Evolutionary conservation across 2,797 vertebrate genomes (phyloP).

Genomic region (Allobates femoralis): DNA sequence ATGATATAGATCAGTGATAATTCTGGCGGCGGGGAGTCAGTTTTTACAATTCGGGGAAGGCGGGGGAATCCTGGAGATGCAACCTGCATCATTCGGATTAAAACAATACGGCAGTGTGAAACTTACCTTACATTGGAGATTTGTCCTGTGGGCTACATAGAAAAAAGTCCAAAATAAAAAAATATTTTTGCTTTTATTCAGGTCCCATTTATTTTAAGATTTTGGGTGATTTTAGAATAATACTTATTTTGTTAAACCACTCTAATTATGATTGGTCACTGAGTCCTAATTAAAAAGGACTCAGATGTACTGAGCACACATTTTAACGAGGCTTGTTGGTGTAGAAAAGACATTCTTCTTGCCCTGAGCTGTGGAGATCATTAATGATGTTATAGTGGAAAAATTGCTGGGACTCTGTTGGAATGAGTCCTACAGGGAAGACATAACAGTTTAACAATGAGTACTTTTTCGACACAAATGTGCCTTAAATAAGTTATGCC

Average conservation of each 20-base stretch:
- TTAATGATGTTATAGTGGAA: conserved; percentile 72
- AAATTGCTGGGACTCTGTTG: conserved; percentile 75
- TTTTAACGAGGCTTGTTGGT: conserved; percentile 72
- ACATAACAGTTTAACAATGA: conserved; percentile 71
- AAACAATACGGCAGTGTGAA: too few relatives aligned
- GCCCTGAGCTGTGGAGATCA: conserved; percentile 74
- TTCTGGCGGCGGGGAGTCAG: too few relatives aligned
- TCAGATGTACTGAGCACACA: conserved; percentile 68
- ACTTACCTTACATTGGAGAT: too few relatives aligned
- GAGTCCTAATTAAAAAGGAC: background rate
- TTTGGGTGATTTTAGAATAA: background rate
- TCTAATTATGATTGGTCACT: background rate
- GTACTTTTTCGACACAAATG: conserved; percentile 77
- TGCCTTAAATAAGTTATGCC: conserved; percentile 78
- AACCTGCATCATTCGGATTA: too few relatives aligned
- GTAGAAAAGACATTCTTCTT: conserved; percentile 69
- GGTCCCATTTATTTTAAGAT: too few relatives aligned
- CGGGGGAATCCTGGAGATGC: too few relatives aligned
- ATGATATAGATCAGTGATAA: too few relatives aligned
- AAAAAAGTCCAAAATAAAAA: too few relatives aligned
- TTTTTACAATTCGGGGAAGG: too few relatives aligned
- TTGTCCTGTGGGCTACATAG: too few relatives aligned
- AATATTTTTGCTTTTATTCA: too few relatives aligned
- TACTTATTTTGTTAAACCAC: background rate
- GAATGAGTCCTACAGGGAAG: conserved; percentile 71